Conservation (phyloP, 2,888 invertebrate genomes). For the Imbricaverruca yamaguchii region DNA sequence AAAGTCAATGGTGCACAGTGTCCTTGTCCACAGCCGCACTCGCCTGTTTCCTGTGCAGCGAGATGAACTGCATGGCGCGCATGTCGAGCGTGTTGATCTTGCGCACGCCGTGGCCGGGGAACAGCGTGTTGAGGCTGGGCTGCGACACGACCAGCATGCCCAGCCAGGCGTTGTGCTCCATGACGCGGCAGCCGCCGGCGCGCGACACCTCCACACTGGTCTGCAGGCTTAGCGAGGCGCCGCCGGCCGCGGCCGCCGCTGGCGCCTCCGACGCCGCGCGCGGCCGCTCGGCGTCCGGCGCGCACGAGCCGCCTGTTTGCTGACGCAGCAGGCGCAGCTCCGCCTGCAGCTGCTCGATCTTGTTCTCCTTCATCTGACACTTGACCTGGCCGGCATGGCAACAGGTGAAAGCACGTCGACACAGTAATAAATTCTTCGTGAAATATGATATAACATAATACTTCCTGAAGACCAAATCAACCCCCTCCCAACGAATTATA, state of each 20-base stretch:
- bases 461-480: no score
- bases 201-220: background rate
- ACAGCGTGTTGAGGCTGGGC: slow-evolving; percentile 59
- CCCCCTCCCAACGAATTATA: no score
- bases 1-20: no score
- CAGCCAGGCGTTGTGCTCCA: slow-evolving; percentile 58
- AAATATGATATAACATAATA: no score
- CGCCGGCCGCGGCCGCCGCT: background rate
- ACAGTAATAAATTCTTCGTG: no score
- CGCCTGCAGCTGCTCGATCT: slow-evolving; percentile 28
- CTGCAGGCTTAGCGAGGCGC: background rate
- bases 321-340: slow-evolving; percentile 27
- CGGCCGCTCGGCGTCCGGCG: background rate
- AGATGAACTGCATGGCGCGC: slow-evolving; percentile 57
- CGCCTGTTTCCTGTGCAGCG: slow-evolving; percentile 60
- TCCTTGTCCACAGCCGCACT: background rate
- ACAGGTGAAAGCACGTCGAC: no score
- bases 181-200: slow-evolving; percentile 64
- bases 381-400: background rate
- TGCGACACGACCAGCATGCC: slow-evolving; percentile 66
- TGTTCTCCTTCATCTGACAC: slow-evolving; percentile 28
- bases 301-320: background rate
- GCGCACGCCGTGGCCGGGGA: slow-evolving; percentile 70
- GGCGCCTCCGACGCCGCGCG: background rate
- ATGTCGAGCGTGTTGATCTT: slow-evolving; percentile 57